phyloP scores from a whole-genome alignment of 2,113 vertebrate species.

The Boulengeromyrus knoepffleri region DNA sequence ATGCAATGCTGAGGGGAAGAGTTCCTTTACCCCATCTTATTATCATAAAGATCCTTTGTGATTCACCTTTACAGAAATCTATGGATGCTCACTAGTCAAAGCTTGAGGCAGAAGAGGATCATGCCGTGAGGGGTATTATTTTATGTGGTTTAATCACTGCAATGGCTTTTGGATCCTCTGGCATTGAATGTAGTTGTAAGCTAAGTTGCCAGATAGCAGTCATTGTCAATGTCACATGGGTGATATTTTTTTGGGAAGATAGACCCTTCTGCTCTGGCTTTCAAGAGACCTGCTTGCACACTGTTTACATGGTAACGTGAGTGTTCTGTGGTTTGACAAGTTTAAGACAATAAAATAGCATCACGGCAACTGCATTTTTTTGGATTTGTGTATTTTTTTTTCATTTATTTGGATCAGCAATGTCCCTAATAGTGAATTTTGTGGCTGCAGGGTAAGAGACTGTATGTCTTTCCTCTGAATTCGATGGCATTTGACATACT shows the following conservation, averaged over 20 bases:
- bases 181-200: not conserved
- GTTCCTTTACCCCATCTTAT: not conserved
- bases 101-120: not conserved
- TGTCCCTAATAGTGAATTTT: not conserved
- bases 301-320: not conserved
- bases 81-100: not conserved
- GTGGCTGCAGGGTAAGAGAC: not conserved
- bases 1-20: not conserved
- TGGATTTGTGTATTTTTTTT: not conserved
- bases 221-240: not conserved
- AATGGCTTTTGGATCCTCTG: not conserved
- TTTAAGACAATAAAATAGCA: not conserved
- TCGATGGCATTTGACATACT: not conserved
- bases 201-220: not conserved
- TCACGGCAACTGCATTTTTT: not conserved
- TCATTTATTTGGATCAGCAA: not conserved
- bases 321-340: not conserved
- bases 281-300: not conserved
- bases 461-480: not conserved
- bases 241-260: not conserved
- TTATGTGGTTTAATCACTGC: not conserved
- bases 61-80: not conserved
- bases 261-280: not conserved
- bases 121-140: not conserved
- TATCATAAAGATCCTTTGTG: not conserved